Base-by-base conservation (phyloP, 2,113 vertebrate species). In the Agapornis roseicollis region DNA sequence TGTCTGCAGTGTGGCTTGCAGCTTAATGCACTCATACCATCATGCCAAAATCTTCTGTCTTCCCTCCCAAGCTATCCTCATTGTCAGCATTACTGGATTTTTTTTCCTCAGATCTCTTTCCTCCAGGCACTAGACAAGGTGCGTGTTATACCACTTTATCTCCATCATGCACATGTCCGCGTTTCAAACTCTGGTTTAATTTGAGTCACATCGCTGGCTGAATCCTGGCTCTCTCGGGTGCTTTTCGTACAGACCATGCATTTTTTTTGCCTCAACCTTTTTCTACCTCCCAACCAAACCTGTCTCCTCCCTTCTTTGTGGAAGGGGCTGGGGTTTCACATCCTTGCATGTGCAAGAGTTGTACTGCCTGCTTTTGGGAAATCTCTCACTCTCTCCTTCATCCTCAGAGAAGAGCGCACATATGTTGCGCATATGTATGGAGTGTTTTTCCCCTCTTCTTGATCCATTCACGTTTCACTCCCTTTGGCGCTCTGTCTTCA, bases 401-500 rank as follows among this genome's bases (percentile, higher is more conserved):
- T 53, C 53, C 55, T 79, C 27, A n/a, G 47, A 79, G 44, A 58
- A 70, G 1, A 68, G 8, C 8, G 2, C 42, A 25, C 17, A 6
- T 52, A 11, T 28, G 5, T 46, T 70, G 2, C 41, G 4, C 47
- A 24, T 31, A 46, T 6, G 2, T n/a, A 27, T 23, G 18, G 4
- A 4, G 0, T 4, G 23, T 28, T 35, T 25, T 11, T 2, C 1
- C 4, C 23, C 17, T 10, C 10, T 25, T 69, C 13, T 81, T 41
- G 10, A 14, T 73, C 19, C 24, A 11, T 1, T 46, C 52, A 31
- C 9, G 0, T 90, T 69, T 88, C 0, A 1, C 13, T 73, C 56
- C 6, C 17, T 42, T 73, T 87, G 15, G 25, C 69, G 18, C 12
- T 76, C 37, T 27, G 88, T 92, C 20, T 61, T 41, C 9, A 9